Evolutionary conservation across 2,888 invertebrate genomes (phyloP), one percentile per base, ranked within the genome.

Genomic region (Anagyrus pseudococci): DNA sequence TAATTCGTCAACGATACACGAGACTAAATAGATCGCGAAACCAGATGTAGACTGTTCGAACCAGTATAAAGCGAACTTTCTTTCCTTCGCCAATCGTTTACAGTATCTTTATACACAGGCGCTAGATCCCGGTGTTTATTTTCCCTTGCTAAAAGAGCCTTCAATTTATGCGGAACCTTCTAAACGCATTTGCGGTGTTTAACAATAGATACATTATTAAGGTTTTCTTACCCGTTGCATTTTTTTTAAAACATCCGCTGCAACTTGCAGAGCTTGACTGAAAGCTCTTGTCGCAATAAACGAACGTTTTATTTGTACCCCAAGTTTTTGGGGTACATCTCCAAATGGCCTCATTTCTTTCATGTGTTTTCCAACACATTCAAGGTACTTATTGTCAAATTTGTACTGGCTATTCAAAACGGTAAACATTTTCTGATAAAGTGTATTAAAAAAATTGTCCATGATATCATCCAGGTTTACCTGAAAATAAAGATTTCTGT

Each of bases 251-350:
- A 94, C 89, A 58, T 94, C 92, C 2, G 91, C 88, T 1, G 94
- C 95, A 20, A 91, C 88, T 29, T 87, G 86, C 64, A 98, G 83
- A 0, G 96, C 93, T 79, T 96, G 95, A 68, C 94, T 93, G 82
- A 97, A 96, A 55, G 96, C 94, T 72, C 96, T 85, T 7, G 97
- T 96, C 19, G 98, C 97, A 26, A 97, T 93, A 83, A 98, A 97
- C 0, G 96, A 93, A 50, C 97, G 85, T 73, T 93, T 90, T 73
- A 98, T 88, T 82, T 96, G 96, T 64, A 91, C 87, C 10, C 93
- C 91, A 66, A 98, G 85, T 83, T 96, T 97, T 76, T 90, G 88
- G 1, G 97, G 97, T 46, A 96, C 93, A 80, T 97, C 96, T 23
- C 95, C 96, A 78, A 98, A 98, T 0, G 98, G 97, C 77, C 94